Evolutionary conservation across 2,888 invertebrate genomes (phyloP), one percentile per base, ranked within the genome.

Genomic region (Eupeodes luniger): DNA sequence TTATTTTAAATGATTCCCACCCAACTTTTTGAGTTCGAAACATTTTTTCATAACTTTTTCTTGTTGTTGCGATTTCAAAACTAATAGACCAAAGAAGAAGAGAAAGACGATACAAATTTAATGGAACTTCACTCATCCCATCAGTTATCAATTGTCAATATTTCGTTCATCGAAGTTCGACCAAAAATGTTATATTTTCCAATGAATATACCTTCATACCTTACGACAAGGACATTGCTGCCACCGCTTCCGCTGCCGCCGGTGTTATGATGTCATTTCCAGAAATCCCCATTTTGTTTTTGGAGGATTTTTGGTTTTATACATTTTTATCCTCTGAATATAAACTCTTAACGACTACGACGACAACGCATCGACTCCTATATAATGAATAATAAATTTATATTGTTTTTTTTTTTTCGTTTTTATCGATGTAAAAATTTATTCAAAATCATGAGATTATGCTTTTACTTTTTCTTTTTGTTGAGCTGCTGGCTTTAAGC

Each of bases 351-450:
- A 59, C 14, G 57, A 59, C 57, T 14, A 59, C 57, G 4, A 57
- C 12, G 12, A 27, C 34, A 40, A 40, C 9, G 27, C 27, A 40
- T 40, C 40, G 9, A 40, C 40, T 40, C 40, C 40, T n/a, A n/a
- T n/a, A n/a, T n/a, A n/a, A n/a, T n/a, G n/a, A n/a, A n/a, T n/a
- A n/a, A 64, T 64, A 64, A 64, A 47, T 64, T 64, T 64, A 64
- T 64, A 64, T 16, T 47, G 44, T 19, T 47, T 44, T 16, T 53
- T 53, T 51, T 51, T 14, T n/a, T 64, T 40, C 14, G 14, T 64
- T 64, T 64, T 64, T 64, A 64, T 64, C 64, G 47, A 64, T 64
- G 64, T 64, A 19, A 27, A 64, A 64, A 64, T 64, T 64, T 64
- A 64, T 64, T 64, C 64, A 64, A 47, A 44, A 64, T 47, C 64